Conservation (phyloP, 2,797 vertebrate genomes). For the Rhincodon typus region DNA sequence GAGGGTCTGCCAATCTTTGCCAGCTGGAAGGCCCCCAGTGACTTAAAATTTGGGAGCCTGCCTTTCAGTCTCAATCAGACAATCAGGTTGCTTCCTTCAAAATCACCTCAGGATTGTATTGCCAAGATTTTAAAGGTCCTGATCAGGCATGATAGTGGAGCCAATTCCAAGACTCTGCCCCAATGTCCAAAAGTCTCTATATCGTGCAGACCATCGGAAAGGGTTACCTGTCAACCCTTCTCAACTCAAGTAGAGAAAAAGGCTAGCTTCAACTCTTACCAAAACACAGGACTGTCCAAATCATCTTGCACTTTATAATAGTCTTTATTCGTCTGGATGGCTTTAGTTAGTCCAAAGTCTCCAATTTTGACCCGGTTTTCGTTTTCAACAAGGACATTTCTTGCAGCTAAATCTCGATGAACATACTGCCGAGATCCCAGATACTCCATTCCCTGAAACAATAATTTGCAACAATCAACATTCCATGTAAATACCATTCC, state of each 20-base stretch:
- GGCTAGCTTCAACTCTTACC: slow-evolving; percentile 59
- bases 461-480: neutral
- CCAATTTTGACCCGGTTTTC: slow-evolving; percentile 90
- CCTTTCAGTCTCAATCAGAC: neutral
- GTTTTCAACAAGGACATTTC: slow-evolving; percentile 90
- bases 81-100: neutral
- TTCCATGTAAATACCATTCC: accelerated
- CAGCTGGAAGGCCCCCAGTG: neutral
- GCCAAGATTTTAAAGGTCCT: neutral
- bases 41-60: neutral
- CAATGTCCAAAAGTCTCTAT: neutral
- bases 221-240: too few relatives aligned
- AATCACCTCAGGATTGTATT: neutral
- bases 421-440: slow-evolving; percentile 84
- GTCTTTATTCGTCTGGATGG: slow-evolving; percentile 85
- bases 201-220: neutral
- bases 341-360: slow-evolving; percentile 93
- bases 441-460: slow-evolving; percentile 88
- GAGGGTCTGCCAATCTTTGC: neutral
- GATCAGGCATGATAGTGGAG: neutral
- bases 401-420: slow-evolving; percentile 87
- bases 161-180: neutral
- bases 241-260: neutral
- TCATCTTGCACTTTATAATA: slow-evolving; percentile 95
- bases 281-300: slow-evolving; percentile 89